phyloP scores from a whole-genome alignment of 1,140 invertebrate species.

The Drosophila equinoxialis region DNA sequence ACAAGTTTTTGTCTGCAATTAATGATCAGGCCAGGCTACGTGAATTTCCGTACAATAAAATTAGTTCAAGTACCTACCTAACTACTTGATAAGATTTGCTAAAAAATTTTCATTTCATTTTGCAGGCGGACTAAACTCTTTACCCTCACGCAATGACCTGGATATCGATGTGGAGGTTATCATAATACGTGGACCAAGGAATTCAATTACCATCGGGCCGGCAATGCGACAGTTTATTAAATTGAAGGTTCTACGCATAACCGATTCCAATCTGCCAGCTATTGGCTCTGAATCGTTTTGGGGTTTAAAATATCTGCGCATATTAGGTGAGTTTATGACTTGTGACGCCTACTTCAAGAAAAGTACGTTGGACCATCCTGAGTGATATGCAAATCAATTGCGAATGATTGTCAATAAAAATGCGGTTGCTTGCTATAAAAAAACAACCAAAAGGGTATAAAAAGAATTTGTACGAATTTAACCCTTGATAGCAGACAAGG shows the following conservation, averaged over 20 bases:
- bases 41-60: slow-evolving; percentile 28
- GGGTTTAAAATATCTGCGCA: slow-evolving; percentile 87
- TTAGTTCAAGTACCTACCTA: slow-evolving; percentile 37
- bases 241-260: slow-evolving; percentile 90
- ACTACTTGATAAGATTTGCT: slow-evolving; percentile 19
- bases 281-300: slow-evolving; percentile 91
- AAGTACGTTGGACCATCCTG: slow-evolving; percentile 31
- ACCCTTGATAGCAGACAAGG: neutral
- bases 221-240: slow-evolving; percentile 86
- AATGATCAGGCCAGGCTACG: slow-evolving; percentile 57
- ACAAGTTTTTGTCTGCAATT: slow-evolving; percentile 52
- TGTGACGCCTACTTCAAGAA: slow-evolving; percentile 29
- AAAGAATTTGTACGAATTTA: neutral
- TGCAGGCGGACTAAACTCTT: slow-evolving; percentile 85
- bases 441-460: slow-evolving; percentile 21
- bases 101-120: slow-evolving; percentile 76
- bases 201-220: slow-evolving; percentile 89
- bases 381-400: slow-evolving; percentile 71
- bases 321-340: slow-evolving; percentile 84
- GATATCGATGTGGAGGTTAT: slow-evolving; percentile 87
- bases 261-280: slow-evolving; percentile 89
- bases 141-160: slow-evolving; percentile 85
- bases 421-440: slow-evolving; percentile 5
- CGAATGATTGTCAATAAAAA: slow-evolving; percentile 3
- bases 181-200: slow-evolving; percentile 88